These are phyloP conservation scores for Cephalopachus bancanus DNA, from an alignment of 2,797 vertebrate species.

Conservation along the genomic window DNA sequence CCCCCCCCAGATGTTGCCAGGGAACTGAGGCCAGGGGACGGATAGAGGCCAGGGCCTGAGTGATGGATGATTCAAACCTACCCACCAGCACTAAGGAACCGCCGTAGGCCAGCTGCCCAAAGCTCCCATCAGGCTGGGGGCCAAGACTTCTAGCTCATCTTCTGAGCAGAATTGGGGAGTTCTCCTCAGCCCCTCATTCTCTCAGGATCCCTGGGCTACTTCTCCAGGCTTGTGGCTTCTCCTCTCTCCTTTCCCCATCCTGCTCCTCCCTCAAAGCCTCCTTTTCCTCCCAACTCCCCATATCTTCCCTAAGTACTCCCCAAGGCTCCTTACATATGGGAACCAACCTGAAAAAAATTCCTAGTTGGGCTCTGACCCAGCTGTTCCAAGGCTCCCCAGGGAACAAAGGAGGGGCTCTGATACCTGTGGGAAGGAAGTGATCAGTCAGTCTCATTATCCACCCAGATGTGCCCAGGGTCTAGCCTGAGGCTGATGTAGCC, in stretches of 20 bases:
- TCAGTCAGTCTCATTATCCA: conserved; percentile 29
- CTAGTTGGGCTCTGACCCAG: conserved; percentile 79
- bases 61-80: conserved; percentile 80
- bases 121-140: conserved; percentile 69
- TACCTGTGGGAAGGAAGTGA: conserved; percentile 73
- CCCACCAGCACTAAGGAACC: conserved; percentile 70
- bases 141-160: conserved; percentile 69
- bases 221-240: not conserved
- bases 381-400: conserved; percentile 60
- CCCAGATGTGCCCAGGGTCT: conserved; percentile 5
- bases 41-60: conserved; percentile 69
- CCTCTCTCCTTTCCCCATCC: not conserved
- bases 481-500: not conserved
- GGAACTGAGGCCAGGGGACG: conserved; percentile 79
- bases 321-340: conserved; percentile 31
- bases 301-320: conserved; percentile 58
- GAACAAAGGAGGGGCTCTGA: conserved; percentile 54
- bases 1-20: conserved; percentile 76
- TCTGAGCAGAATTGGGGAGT: conserved; percentile 13
- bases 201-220: conserved; percentile 38
- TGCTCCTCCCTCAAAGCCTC: not conserved
- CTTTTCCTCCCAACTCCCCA: not conserved
- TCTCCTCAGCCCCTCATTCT: not conserved
- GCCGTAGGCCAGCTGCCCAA: conserved; percentile 77
- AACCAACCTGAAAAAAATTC: conserved; percentile 76